Base-by-base conservation (phyloP, 2,113 vertebrate species). In the Strix aluco region DNA sequence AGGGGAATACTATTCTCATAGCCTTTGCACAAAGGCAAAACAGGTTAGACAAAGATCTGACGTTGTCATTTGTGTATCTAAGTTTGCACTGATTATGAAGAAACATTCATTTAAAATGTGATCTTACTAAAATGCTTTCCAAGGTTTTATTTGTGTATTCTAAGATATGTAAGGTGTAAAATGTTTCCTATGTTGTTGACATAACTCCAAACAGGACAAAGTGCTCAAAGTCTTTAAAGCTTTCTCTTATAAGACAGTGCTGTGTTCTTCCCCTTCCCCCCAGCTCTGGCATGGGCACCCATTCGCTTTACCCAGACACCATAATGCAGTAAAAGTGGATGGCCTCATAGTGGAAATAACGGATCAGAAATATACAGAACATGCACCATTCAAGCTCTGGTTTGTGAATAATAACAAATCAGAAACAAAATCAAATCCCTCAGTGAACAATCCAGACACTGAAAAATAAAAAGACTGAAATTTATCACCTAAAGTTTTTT, bases 401-500 rank as follows among this genome's bases (percentile, higher is more conserved):
- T 46, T 79, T n/a, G 40, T 71, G 95, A 91, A 46, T 52, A 84
- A 89, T 69, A 54, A 69, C 57, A 85, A 90, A 90, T 70, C 54
- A 77, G 69, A 81, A 92, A 59, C 32, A 93, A 96, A 89, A 81
- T 85, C 63, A 49, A 91, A 42, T 59, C 54, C 19, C n/a, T 54
- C 6, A 1, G 25, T 52, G 40, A 82, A 59, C 30, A 82, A 75
- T 54, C 8, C 32, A 61, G 54, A 82, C 16, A 13, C 34, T 25
- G 15, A 29, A 52, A 85, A 47, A 47, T 47, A 26, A 22, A 27
- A 58, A 71, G 11, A 34, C 21, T 52, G 49, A 72, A 95, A 93
- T 79, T 81, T 89, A 69, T 81, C 80, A 79, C 47, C 36, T 88
- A 30, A 86, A 73, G 22, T 74, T 81, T 86, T 93, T 94, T 92